Percentiles rank a stretch among this genome's conserved stretches.
phyloP scores from a whole-genome alignment of 2,888 invertebrate species.

The Spilarctia lutea region DNA sequence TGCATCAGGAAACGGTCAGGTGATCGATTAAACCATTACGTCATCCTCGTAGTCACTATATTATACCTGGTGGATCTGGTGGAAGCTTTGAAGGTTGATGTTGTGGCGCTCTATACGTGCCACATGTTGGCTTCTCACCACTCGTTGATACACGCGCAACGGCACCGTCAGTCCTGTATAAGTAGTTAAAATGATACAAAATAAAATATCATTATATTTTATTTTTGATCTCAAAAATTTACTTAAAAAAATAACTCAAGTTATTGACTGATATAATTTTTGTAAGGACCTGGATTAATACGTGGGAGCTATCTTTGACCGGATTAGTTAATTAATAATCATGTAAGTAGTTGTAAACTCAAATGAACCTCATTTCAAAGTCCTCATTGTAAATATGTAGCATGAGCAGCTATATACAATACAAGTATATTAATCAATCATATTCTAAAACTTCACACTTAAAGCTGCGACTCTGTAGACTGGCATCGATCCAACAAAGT shows the following conservation, averaged over 20 bases:
- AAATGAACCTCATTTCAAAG: not conserved
- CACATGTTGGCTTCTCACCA: slow-evolving; percentile 76
- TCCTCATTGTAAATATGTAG: not conserved
- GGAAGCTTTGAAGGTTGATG: slow-evolving; percentile 79
- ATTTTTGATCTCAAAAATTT: too few relatives aligned
- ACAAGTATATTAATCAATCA: slow-evolving; percentile 26
- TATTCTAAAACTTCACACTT: slow-evolving; percentile 28
- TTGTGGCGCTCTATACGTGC: slow-evolving; percentile 79
- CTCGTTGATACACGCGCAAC: slow-evolving; percentile 73
- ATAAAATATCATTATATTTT: too few relatives aligned
- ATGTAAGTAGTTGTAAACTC: too few relatives aligned
- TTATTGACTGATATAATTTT: too few relatives aligned
- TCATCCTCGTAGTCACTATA: too few relatives aligned
- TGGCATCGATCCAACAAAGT: slow-evolving; percentile 35
- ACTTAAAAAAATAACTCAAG: too few relatives aligned
- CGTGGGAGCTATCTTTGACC: too few relatives aligned
- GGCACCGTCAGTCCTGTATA: slow-evolving; percentile 70
- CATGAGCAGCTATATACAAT: not conserved
- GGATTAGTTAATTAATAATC: too few relatives aligned
- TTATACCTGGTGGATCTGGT: slow-evolving; percentile 79
- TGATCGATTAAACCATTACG: too few relatives aligned
- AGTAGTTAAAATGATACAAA: not conserved
- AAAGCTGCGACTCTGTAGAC: slow-evolving; percentile 20
- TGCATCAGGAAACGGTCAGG: too few relatives aligned
- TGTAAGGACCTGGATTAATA: too few relatives aligned